Evolutionary conservation across 2,113 vertebrate genomes (phyloP), one percentile per base, ranked within the genome.

Genomic region (Oriolus oriolus): DNA sequence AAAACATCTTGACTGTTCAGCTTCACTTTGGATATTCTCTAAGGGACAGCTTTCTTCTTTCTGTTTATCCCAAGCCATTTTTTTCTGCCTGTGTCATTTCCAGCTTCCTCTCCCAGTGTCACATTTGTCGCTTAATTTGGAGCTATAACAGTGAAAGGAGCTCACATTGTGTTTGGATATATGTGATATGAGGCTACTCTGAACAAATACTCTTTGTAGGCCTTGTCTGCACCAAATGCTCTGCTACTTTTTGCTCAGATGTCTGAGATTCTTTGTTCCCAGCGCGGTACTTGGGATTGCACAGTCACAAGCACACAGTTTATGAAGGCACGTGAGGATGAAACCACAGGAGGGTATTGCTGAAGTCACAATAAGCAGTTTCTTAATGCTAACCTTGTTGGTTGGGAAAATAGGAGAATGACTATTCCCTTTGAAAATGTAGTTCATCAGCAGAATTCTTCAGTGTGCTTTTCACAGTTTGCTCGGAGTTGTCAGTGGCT

Each of bases 361-460:
- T 6, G 4, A 33, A 94, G 90, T 91, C 68, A 85, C 66, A 82
- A 70, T 92, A 95, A 95, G 85, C 65, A 53, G 57, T 93, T 96
- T 87, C 86, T 93, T 84, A 91, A 80, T 86, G 50, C 64, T 90
- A 87, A 83, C 91, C 45, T 59, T 90, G 41, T 95, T 96, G 41
- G 57, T 87, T 93, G 54, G 70, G 79, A 79, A 96, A 94, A 91
- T 11, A 82, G 95, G 76, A 84, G 63, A 78, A 50, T 77, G 37
- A 59, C 66, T 84, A 28, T 95, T 89, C 47, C 64, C 35, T 95
- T 86, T 93, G 68, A 90, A 97, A 96, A 96, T 42, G 13, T 74
- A 87, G 77, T 66, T 81, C 31, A 63, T 97, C 95, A 95, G 96
- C 96, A 97, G 95, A 97, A 96, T 96, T 92, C 71, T 84, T 85